Conservation (phyloP, 2,113 vertebrate species). For the Crotalus viridis region DNA sequence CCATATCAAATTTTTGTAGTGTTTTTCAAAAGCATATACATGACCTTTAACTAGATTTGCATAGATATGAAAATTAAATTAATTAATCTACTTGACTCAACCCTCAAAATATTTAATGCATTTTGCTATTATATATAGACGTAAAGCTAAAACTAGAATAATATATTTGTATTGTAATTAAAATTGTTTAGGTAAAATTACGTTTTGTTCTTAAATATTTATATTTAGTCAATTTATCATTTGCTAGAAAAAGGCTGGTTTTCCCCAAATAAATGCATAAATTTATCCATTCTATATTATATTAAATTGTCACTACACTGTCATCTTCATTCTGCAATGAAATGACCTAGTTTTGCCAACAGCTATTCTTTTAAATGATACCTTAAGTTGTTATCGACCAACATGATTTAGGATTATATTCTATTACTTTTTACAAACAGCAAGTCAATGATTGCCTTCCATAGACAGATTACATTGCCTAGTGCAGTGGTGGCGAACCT, state of each 20-base stretch:
- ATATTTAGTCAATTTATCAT: background rate
- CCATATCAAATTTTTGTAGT: background rate
- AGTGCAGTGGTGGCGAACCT: background rate
- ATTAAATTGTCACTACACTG: background rate
- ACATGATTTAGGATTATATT: background rate
- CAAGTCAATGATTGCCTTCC: background rate
- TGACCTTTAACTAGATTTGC: conserved; percentile 1
- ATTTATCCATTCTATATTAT: background rate
- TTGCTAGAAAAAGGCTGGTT: background rate
- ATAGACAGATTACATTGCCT: background rate
- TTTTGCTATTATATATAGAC: conserved; percentile 4
- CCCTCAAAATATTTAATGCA: conserved; percentile 6
- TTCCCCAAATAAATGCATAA: background rate
- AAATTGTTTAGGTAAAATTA: background rate
- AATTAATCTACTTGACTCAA: background rate
- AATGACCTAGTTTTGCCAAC: background rate
- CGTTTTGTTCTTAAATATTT: background rate
- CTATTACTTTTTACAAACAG: background rate
- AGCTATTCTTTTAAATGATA: background rate
- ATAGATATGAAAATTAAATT: conserved; percentile 11
- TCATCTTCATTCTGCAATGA: background rate
- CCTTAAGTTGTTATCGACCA: background rate
- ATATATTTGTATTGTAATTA: background rate
- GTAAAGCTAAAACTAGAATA: background rate
- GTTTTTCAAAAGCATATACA: background rate